Evolutionary conservation across 2,888 invertebrate species (phyloP).

Genomic region (Asteroscopus sphinx): DNA sequence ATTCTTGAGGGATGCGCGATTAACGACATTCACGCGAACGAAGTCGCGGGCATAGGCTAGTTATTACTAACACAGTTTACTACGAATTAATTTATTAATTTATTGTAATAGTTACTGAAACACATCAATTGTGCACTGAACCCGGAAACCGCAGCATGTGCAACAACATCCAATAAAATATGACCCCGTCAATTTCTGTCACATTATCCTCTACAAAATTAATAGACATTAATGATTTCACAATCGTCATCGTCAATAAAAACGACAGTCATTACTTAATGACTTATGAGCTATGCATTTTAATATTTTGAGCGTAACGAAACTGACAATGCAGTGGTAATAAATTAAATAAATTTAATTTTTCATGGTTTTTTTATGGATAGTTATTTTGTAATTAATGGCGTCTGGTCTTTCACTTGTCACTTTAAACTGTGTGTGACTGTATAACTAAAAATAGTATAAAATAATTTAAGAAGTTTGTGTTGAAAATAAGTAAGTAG

Average conservation of each 20-base stretch:
- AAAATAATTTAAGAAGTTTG: too few species aligned
- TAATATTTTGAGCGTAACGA: constrained; percentile 36
- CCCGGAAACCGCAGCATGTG: neutral
- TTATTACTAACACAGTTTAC: too few species aligned
- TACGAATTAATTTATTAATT: too few species aligned
- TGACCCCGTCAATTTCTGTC: constrained; percentile 11
- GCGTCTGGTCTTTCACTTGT: constrained; percentile 3
- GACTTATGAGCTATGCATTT: constrained; percentile 43
- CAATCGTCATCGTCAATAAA: constrained; percentile 41
- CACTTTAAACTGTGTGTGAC: constrained; percentile 3
- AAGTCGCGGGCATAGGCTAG: too few species aligned
- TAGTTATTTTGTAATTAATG: constrained; percentile 26
- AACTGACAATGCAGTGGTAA: constrained; percentile 36
- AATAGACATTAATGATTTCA: constrained; percentile 48
- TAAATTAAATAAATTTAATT: constrained; percentile 53
- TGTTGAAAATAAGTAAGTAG: too few species aligned
- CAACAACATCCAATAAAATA: neutral
- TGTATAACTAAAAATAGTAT: neutral
- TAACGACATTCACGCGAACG: too few species aligned
- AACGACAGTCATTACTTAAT: constrained; percentile 38
- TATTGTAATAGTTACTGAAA: too few species aligned
- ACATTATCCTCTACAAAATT: constrained; percentile 23
- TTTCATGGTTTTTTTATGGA: constrained; percentile 26
- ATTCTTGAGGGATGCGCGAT: too few species aligned
- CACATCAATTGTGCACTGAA: neutral